Evolutionary conservation across 2,888 invertebrate species (phyloP), one percentile per base, ranked within the genome.

Genomic region (Pachycephus smyrnensis): DNA sequence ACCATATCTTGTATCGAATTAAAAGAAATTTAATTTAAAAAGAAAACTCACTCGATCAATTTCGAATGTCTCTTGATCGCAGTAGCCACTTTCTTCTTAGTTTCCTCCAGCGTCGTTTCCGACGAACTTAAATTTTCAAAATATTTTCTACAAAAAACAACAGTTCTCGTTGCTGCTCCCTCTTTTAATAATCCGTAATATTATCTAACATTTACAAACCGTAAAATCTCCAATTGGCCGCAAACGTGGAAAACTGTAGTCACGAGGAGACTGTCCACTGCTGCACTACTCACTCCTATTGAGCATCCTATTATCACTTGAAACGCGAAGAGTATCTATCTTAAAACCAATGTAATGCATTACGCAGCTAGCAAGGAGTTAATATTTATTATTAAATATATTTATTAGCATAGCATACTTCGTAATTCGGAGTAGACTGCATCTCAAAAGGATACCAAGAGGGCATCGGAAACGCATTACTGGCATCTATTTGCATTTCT

Each of bases 161-260:
- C 23, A 40, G 40, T 6, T 40, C 40, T 40, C 1, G 23, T 23
- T 6, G 55, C 6, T 23, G 23, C 55, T 55, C 15, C 6, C 9
- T 23, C 9, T 23, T 9, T 2, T 1, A 9, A 40, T 15, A 40
- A 40, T 40, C 55, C 9, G 0, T 55, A 23, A 23, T 2, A 9
- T 9, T 23, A 55, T 55, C 15, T 55, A 9, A 23, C 55, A 23
- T 55, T 55, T 55, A 35, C 35, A 15, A 12, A 78, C 78, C 75
- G 55, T 68, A 78, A 76, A 75, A 78, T 76, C 73, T 78, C 75
- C 23, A 78, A 76, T 31, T 78, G 78, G 15, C 78, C 78, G 32
- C 78, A 78, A 30, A 78, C 30, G 55, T 78, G 78, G 31, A 78
- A 73, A 68, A 78, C 73, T 37, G 37, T 30, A 33, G 78, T 68